These are phyloP conservation scores for Mycalesis mineus DNA, from an alignment of 2,888 invertebrate species.

Conservation along the genomic window DNA sequence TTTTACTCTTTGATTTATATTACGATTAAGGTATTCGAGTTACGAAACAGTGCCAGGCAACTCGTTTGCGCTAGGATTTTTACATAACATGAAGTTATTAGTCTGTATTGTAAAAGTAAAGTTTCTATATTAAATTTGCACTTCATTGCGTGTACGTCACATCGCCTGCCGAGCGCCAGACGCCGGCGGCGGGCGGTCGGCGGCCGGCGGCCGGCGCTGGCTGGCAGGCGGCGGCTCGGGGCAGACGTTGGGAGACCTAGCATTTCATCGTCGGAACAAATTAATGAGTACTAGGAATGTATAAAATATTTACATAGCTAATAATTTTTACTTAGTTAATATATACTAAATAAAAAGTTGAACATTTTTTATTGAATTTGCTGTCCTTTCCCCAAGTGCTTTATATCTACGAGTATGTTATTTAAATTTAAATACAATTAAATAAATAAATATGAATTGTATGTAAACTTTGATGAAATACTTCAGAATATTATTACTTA, in stretches of 20 bases:
- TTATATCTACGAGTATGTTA: slow-evolving; percentile 71
- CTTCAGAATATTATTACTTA: slow-evolving; percentile 70
- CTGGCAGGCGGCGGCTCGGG: slow-evolving; percentile 39
- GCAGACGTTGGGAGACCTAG: slow-evolving; percentile 71
- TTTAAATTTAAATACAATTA: slow-evolving; percentile 77
- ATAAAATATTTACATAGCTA: slow-evolving; percentile 77
- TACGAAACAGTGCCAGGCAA: slow-evolving; percentile 75
- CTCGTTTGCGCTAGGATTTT: slow-evolving; percentile 76
- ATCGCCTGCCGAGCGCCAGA: slow-evolving; percentile 51
- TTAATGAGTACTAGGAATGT: slow-evolving; percentile 70
- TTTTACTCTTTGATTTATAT: slow-evolving; percentile 77
- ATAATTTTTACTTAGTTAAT: slow-evolving; percentile 79
- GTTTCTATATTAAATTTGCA: slow-evolving; percentile 75
- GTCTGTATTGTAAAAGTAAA: slow-evolving; percentile 73
- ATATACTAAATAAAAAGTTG: slow-evolving; percentile 73
- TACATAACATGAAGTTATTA: slow-evolving; percentile 75
- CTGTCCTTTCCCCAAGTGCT: slow-evolving; percentile 80
- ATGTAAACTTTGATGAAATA: slow-evolving; percentile 73
- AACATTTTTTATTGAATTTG: slow-evolving; percentile 79
- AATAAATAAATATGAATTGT: slow-evolving; percentile 71
- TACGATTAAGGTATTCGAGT: slow-evolving; percentile 71
- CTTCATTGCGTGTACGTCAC: slow-evolving; percentile 65
- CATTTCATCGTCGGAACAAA: slow-evolving; percentile 71
- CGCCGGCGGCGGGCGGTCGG: slow-evolving; percentile 70
- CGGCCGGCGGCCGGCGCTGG: slow-evolving; percentile 17